Conservation (phyloP, 2,797 vertebrate genomes). For the Chelmon rostratus region DNA sequence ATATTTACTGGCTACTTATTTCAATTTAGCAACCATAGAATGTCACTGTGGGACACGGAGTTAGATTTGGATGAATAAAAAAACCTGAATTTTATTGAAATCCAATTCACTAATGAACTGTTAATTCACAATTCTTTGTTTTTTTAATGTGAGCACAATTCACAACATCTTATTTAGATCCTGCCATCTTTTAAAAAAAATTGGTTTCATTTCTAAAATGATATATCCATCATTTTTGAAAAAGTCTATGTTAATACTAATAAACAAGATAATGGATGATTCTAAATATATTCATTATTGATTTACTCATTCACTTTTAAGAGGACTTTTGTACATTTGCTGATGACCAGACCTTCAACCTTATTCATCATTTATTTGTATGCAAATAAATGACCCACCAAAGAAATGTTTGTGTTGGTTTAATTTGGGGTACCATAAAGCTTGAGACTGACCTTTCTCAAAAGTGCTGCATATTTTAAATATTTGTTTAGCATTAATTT, state of each 20-base stretch:
- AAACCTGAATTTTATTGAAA: neutral
- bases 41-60: accelerated
- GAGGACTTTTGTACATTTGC: too few relatives aligned
- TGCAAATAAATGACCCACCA: neutral
- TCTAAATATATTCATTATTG: neutral
- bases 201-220: too few relatives aligned
- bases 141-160: neutral
- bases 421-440: too few relatives aligned
- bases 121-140: neutral
- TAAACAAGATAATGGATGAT: neutral
- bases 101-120: neutral
- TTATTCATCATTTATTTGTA: too few relatives aligned
- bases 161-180: neutral
- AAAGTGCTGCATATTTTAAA: neutral
- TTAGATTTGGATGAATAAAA: neutral
- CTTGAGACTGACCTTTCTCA: too few relatives aligned
- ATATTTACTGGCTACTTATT: constrained; percentile 44
- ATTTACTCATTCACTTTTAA: too few relatives aligned
- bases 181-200: neutral
- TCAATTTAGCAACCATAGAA: constrained; percentile 18
- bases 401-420: too few relatives aligned
- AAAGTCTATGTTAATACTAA: neutral
- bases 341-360: neutral
- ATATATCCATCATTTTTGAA: neutral
- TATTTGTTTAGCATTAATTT: neutral